Evolutionary conservation across 2,888 invertebrate genomes (phyloP).

Genomic region (Tetropium fuscum): DNA sequence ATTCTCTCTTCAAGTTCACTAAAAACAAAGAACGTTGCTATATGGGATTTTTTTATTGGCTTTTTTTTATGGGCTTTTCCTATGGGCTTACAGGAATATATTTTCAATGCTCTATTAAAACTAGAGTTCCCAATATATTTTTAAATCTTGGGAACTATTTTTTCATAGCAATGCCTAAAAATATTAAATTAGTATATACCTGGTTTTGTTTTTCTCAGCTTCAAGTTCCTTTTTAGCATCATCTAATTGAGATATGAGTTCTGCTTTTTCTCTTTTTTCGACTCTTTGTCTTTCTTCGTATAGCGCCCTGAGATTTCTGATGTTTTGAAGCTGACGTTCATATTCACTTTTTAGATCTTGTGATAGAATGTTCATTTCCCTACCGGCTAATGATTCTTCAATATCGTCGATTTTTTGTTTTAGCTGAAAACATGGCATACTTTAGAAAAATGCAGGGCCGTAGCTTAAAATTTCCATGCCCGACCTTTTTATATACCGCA

Average conservation of each 20-base stretch:
- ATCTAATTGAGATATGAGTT: constrained; percentile 72
- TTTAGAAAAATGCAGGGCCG: too few relatives aligned
- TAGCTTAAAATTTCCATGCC: too few relatives aligned
- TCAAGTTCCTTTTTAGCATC: constrained; percentile 67
- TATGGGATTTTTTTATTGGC: background rate
- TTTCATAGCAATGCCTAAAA: too few relatives aligned
- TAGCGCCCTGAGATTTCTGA: constrained; percentile 76
- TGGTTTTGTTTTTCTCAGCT: constrained; percentile 66
- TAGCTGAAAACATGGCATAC: too few relatives aligned
- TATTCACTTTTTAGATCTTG: constrained; percentile 79
- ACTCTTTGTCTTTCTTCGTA: constrained; percentile 82
- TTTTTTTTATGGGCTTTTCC: background rate
- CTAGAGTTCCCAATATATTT: background rate
- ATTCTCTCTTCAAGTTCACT: constrained; percentile 74
- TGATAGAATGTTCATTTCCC: constrained; percentile 76
- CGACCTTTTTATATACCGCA: too few relatives aligned
- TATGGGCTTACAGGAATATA: too few relatives aligned
- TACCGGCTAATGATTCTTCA: constrained; percentile 78
- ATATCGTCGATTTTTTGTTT: constrained; percentile 80
- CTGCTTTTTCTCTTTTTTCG: constrained; percentile 75
- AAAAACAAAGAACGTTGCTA: too few relatives aligned
- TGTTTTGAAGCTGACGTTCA: constrained; percentile 82
- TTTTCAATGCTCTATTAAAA: background rate
- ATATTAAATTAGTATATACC: too few relatives aligned
- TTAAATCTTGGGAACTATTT: background rate